Base-by-base conservation (phyloP, 2,797 vertebrate species). In the Chelon auratus region DNA sequence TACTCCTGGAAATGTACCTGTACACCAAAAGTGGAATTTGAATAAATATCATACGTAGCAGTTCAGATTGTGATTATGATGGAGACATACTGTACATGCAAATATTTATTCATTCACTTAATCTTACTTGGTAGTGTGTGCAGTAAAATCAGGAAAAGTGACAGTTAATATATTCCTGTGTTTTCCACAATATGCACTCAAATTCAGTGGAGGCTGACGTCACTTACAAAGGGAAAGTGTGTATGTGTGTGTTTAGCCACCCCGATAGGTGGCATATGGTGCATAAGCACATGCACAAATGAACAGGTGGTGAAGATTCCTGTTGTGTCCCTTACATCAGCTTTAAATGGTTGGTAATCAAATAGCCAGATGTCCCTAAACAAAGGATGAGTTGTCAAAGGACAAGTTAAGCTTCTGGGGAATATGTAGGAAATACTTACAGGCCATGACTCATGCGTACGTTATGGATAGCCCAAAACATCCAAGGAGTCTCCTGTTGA, bases 341-440 rank as follows among this genome's bases (percentile, higher is more conserved):
- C 62, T 64, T 78, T 72, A 13, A 71, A 65, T 50, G 77, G 74
- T 77, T 72, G 54, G 68, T 73, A 73, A 86, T 82, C 62, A 82
- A 85, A 83, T 65, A 73, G 73, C 71, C 30, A 78, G 65, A 42
- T 63, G 78, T 76, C 37, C 62, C 50, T 57, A 64, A 72, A 78
- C 68, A 82, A 74, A 71, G 78, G 30, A 33, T 33, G 30, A 76
- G 72, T 57, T 61, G 70, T 82, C 51, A 82, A 78, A 74, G 54
- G 2, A 48, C n/a, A 11, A 65, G 65, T 18, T 39, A 52, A 7
- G 17, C 61, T 74, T 72, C 20, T 43, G 14, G 59, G 56, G 52
- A 80, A 69, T 78, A 71, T 77, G 72, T 47, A 52, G 72, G 55
- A 75, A 78, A 78, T 47, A 42, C 39, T 77, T 14, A 24, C 62